Conservation (phyloP, 2,113 vertebrate species). For the Steatornis caripensis region DNA sequence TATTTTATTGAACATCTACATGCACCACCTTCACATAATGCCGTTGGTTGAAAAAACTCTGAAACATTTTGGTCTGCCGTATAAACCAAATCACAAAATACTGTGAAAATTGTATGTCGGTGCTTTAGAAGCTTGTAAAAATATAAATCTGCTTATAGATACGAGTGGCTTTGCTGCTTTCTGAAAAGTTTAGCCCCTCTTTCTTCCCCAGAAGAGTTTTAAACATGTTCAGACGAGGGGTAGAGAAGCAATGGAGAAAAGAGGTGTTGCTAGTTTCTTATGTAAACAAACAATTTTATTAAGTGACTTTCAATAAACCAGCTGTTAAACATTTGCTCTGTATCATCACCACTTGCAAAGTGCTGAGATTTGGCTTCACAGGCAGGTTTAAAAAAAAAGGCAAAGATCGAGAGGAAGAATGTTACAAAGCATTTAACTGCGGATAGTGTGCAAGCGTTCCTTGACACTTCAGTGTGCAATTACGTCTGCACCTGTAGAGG, state of each 20-base stretch:
- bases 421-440: background rate
- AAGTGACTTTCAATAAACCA: conserved; percentile 43
- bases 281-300: conserved; percentile 57
- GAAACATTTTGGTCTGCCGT: background rate
- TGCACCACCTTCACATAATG: background rate
- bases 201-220: background rate
- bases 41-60: background rate
- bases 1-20: background rate
- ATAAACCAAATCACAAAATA: background rate
- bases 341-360: conserved; percentile 25
- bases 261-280: conserved; percentile 10
- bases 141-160: background rate
- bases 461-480: background rate
- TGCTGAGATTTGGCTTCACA: background rate
- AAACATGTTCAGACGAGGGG: conserved; percentile 39
- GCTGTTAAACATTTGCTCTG: conserved; percentile 50
- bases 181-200: background rate
- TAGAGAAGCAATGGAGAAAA: background rate
- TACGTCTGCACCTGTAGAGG: background rate
- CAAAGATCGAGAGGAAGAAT: background rate
- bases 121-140: background rate
- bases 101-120: background rate
- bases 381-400: background rate
- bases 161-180: background rate
- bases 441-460: accelerated